A percentile compares a stretch with the other conserved stretches of the same genome.
These are phyloP conservation scores for Scaptodrosophila lebanonensis DNA, from an alignment of 1,140 invertebrate species.

Conservation along the genomic window DNA sequence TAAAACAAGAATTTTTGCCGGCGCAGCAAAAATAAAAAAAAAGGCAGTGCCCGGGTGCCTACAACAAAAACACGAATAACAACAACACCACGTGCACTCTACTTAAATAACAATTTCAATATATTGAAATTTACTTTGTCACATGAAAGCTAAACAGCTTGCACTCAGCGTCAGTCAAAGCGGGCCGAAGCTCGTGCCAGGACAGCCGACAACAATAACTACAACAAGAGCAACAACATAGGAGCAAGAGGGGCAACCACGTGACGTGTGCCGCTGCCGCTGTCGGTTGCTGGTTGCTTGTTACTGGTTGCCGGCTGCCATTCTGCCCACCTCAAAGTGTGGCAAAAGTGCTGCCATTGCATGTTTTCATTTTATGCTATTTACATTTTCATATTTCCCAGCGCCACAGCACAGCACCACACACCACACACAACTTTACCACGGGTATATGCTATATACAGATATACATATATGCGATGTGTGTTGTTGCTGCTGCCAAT, in stretches of 20 bases:
- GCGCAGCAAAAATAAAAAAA: background rate
- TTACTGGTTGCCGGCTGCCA: too few species aligned
- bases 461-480: slow-evolving; percentile 2
- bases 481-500: slow-evolving; percentile 18
- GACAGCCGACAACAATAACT: slow-evolving; percentile 2
- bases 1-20: too few species aligned
- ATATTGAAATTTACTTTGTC: slow-evolving; percentile 76
- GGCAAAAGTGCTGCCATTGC: slow-evolving; percentile 67
- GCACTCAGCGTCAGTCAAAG: slow-evolving; percentile 68
- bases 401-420: too few species aligned
- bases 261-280: slow-evolving; percentile 6
- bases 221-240: slow-evolving; percentile 1
- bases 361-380: slow-evolving; percentile 69
- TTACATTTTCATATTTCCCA: slow-evolving; percentile 67
- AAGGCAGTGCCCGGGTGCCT: slow-evolving; percentile 42
- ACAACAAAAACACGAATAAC: slow-evolving; percentile 19
- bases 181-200: slow-evolving; percentile 34
- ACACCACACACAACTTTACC: slow-evolving; percentile 60
- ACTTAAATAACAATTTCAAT: slow-evolving; percentile 76
- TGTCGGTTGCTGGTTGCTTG: slow-evolving; percentile 11
- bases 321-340: slow-evolving; percentile 44
- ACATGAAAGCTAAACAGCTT: slow-evolving; percentile 73
- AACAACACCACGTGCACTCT: slow-evolving; percentile 54
- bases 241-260: slow-evolving; percentile 10
- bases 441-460: too few species aligned